These are phyloP conservation scores for Meloidogyne exigua DNA, from an alignment of 1,140 invertebrate genomes.

Conservation along the genomic window DNA sequence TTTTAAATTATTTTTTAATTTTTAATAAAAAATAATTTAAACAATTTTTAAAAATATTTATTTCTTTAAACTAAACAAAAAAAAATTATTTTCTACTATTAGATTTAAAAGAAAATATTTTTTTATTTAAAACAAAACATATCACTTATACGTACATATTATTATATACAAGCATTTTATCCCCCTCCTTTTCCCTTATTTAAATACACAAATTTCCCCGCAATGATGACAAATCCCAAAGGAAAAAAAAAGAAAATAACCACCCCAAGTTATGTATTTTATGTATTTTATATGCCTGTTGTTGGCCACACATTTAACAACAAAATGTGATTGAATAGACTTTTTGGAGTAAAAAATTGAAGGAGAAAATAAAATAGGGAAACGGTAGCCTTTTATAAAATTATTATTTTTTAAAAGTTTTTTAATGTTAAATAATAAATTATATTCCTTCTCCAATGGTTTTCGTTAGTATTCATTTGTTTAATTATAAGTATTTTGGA, in stretches of 20 bases:
- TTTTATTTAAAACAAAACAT: slow-evolving; percentile 10
- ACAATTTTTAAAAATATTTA: neutral
- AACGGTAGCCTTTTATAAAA: too few relatives aligned
- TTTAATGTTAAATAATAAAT: neutral
- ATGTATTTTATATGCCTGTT: neutral
- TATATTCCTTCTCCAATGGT: too few relatives aligned
- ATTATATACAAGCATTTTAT: neutral
- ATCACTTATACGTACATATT: too few relatives aligned
- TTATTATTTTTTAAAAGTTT: too few relatives aligned
- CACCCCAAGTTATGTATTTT: neutral
- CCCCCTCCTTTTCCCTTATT: too few relatives aligned
- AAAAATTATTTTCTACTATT: too few relatives aligned
- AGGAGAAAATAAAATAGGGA: slow-evolving; percentile 3
- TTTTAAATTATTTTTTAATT: too few relatives aligned
- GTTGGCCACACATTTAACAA: neutral
- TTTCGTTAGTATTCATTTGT: too few relatives aligned
- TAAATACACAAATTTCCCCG: slow-evolving; percentile 6
- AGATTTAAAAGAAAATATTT: too few relatives aligned
- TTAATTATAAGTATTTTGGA: too few relatives aligned
- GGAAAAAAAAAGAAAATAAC: slow-evolving; percentile 8
- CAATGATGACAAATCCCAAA: slow-evolving; percentile 28
- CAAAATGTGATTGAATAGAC: neutral
- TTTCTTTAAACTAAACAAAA: too few relatives aligned
- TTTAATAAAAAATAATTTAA: neutral
- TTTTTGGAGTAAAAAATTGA: neutral